Percentiles rank a stretch among this genome's conserved stretches.
These are phyloP conservation scores for Ectobius pallidus DNA, from an alignment of 2,888 invertebrate genomes.

Conservation along the genomic window DNA sequence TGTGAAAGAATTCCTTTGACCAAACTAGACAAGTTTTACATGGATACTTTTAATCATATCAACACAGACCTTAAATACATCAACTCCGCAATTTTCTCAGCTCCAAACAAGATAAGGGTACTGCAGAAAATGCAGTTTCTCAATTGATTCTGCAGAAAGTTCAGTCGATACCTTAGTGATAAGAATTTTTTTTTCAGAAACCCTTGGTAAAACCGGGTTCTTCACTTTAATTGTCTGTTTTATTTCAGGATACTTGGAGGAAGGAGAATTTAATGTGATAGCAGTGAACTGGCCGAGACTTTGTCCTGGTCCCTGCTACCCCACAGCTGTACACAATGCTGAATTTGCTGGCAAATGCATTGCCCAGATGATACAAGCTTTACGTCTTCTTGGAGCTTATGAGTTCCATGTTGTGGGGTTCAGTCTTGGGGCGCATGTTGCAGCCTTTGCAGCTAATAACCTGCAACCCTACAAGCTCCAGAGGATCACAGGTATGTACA, in stretches of 20 bases:
- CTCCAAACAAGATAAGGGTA: too few relatives aligned
- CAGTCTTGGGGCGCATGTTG: slow-evolving; percentile 54
- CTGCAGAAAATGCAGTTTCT: too few relatives aligned
- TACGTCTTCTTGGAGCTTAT: slow-evolving; percentile 46
- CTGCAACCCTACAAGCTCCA: slow-evolving; percentile 21
- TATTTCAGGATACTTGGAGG: slow-evolving; percentile 53
- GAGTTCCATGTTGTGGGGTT: slow-evolving; percentile 53
- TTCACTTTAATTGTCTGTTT: too few relatives aligned
- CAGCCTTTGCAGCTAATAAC: slow-evolving; percentile 49
- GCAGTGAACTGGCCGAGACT: slow-evolving; percentile 58
- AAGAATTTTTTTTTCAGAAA: too few relatives aligned
- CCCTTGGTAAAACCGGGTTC: too few relatives aligned
- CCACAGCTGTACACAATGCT: slow-evolving; percentile 42
- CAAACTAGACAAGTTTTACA: too few relatives aligned
- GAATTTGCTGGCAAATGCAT: slow-evolving; percentile 50
- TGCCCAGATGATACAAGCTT: slow-evolving; percentile 49
- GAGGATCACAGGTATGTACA: slow-evolving; percentile 26
- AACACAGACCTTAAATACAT: too few relatives aligned
- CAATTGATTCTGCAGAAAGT: too few relatives aligned
- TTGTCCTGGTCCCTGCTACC: slow-evolving; percentile 47
- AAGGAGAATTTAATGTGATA: slow-evolving; percentile 57
- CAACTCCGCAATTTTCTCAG: too few relatives aligned
- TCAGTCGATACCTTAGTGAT: too few relatives aligned
- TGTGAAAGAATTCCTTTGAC: too few relatives aligned
- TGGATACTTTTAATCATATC: too few relatives aligned